Evolutionary conservation across 2,888 invertebrate species (phyloP), one percentile per base, ranked within the genome.

Genomic region (Platycheirus rosarum): DNA sequence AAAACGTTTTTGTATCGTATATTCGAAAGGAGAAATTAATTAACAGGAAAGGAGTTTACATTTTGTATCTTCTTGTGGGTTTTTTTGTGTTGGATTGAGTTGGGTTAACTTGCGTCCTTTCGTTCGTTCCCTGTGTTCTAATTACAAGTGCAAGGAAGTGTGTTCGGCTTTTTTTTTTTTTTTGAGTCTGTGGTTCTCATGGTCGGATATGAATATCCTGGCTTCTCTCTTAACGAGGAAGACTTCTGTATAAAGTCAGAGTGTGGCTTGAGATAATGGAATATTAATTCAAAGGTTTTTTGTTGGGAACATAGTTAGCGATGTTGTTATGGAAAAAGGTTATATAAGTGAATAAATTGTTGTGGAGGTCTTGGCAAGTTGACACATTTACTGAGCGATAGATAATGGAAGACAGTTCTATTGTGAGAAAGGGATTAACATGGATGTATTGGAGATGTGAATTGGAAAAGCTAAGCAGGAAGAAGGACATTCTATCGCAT

Each of bases 21-120:
- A 62, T 63, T 55, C 55, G 75, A 63, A 79, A 74, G 42, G 63
- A 48, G 63, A 79, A 79, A 74, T 74, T 79, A 74, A 79, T 74
- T 74, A 74, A 79, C 63, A 74, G 48, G 49, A 68, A 74, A 63
- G 63, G 63, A 79, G 66, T 35, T 78, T 18, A 49, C 55, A 63
- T 68, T 53, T 29, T 35, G n/a, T 55, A 55, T 53, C 16, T 35
- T 9, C n/a, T 11, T 40, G 46, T 48, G 9, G 14, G 42, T 18
- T 13, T 48, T n/a, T 48, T 48, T 23, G 6, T 23, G 23, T 23
- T 23, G 32, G 35, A 11, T 40, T 40, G n/a, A 8, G 35, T 44
- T 46, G n/a, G 51, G 44, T 51, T 51, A 46, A 23, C 3, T 23
- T 23, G 3, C 4, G 29, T 8, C 29, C 29, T 8, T 32, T 7